These are phyloP conservation scores for Phycodurus eques DNA, from an alignment of 2,113 vertebrate species.

Conservation along the genomic window DNA sequence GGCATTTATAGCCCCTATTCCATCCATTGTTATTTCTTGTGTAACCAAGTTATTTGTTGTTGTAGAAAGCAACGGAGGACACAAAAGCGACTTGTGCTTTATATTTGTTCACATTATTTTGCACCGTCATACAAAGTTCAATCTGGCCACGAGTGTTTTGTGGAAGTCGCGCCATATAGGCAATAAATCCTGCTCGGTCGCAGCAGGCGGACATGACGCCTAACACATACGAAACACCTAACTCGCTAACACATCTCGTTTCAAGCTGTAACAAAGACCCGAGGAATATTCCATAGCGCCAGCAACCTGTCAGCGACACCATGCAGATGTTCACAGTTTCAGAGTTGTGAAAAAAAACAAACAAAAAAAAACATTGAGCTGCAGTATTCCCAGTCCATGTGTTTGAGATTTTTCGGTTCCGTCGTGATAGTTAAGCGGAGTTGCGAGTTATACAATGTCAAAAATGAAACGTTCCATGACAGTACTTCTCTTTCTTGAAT, in stretches of 20 bases:
- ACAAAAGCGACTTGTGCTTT: background rate
- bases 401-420: conserved; percentile 17
- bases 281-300: conserved; percentile 27
- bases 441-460: no score
- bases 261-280: conserved; percentile 33
- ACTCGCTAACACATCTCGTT: conserved; percentile 28
- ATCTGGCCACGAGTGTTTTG: background rate
- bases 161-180: background rate
- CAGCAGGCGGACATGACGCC: conserved; percentile 13
- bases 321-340: conserved; percentile 31
- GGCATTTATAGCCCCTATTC: no score
- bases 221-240: conserved; percentile 14
- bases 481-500: no score
- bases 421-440: background rate
- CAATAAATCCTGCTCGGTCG: background rate
- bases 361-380: conserved; percentile 36
- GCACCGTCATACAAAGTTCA: background rate
- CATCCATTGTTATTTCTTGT: no score
- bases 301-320: conserved; percentile 46
- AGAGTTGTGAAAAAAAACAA: conserved; percentile 42
- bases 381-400: conserved; percentile 34
- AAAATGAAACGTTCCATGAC: no score
- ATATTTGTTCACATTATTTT: background rate
- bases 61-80: background rate
- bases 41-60: no score